Conservation (phyloP, 30 jellyfish, hydroid and myxozoan species). For the Nemopilema nomurai region DNA sequence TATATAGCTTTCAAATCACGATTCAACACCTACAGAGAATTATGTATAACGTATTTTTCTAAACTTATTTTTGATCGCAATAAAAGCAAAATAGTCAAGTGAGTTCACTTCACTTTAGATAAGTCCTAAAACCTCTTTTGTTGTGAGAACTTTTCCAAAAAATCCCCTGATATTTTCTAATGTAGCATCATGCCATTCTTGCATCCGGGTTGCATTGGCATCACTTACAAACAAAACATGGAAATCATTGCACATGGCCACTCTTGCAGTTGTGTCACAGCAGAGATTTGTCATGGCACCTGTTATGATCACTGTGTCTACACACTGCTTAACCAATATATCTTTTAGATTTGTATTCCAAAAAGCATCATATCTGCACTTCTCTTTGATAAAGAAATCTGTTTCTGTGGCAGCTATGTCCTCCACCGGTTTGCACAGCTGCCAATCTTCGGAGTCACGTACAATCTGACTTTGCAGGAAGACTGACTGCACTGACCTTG, state of each 20-base stretch:
- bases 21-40: too few relatives aligned
- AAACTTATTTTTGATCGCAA: too few relatives aligned
- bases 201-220: background rate
- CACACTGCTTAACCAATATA: background rate
- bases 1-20: too few relatives aligned
- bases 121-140: background rate
- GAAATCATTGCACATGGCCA: background rate
- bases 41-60: too few relatives aligned
- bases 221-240: background rate
- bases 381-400: conserved; percentile 4
- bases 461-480: background rate
- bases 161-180: background rate
- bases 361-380: conserved; percentile 8
- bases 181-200: conserved; percentile 1
- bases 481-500: background rate
- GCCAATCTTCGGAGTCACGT: background rate
- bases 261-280: conserved; percentile 15
- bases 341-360: conserved; percentile 3
- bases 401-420: background rate
- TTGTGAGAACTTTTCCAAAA: background rate
- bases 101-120: background rate
- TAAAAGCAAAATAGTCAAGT: too few relatives aligned
- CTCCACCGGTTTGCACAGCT: background rate
- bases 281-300: conserved; percentile 6
- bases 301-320: background rate